Conservation (phyloP, 2,888 invertebrate species). For the Anticlea derivata region DNA sequence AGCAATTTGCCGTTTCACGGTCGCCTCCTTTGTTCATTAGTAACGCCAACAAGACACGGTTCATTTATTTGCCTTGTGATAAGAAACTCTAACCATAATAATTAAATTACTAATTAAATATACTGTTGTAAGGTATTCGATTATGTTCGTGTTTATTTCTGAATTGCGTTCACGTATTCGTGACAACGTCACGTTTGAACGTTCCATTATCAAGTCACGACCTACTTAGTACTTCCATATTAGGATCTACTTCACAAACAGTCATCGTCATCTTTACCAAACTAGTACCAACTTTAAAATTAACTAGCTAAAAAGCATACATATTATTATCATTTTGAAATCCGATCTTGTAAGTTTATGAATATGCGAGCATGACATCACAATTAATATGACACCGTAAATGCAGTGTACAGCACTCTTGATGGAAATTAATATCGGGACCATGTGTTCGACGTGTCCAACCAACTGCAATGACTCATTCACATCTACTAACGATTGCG, state of each 20-base stretch:
- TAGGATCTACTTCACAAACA: slow-evolving; percentile 53
- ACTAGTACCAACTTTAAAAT: too few relatives aligned
- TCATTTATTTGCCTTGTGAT: slow-evolving; percentile 21
- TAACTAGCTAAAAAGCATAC: too few relatives aligned
- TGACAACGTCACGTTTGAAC: slow-evolving; percentile 57
- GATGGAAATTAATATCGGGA: slow-evolving; percentile 52
- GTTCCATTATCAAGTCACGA: slow-evolving; percentile 60
- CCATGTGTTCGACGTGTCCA: slow-evolving; percentile 44
- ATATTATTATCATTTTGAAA: slow-evolving; percentile 16
- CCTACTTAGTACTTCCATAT: slow-evolving; percentile 52
- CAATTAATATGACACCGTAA: slow-evolving; percentile 42
- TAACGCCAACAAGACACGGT: slow-evolving; percentile 44
- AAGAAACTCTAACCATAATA: slow-evolving; percentile 8
- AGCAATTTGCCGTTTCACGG: slow-evolving; percentile 45
- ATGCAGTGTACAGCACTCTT: slow-evolving; percentile 32
- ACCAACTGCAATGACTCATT: slow-evolving; percentile 54
- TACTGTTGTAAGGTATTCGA: slow-evolving; percentile 29
- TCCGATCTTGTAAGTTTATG: slow-evolving; percentile 33
- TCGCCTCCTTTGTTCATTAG: slow-evolving; percentile 42
- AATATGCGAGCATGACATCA: slow-evolving; percentile 46
- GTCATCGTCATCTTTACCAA: slow-evolving; percentile 31
- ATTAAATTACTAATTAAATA: slow-evolving; percentile 3
- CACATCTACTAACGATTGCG: slow-evolving; percentile 48
- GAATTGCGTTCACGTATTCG: slow-evolving; percentile 54
- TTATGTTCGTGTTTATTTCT: slow-evolving; percentile 45